These are phyloP conservation scores for Xylocampa areola DNA, from an alignment of 2,888 invertebrate genomes.

Conservation along the genomic window DNA sequence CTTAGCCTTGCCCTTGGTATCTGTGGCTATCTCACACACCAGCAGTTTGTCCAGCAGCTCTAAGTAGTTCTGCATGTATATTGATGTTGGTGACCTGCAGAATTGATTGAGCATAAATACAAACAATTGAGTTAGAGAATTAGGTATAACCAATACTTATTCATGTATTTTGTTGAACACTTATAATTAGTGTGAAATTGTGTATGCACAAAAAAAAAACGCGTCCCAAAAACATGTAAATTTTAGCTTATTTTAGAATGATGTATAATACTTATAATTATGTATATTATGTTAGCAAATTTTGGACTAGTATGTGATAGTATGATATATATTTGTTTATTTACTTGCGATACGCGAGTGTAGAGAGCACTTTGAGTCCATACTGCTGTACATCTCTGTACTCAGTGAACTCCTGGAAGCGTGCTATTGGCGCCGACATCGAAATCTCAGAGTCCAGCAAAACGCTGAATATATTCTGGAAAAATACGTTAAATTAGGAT, in stretches of 20 bases:
- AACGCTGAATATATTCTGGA: slow-evolving; percentile 91
- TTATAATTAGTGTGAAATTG: too few relatives aligned
- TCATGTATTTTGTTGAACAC: too few relatives aligned
- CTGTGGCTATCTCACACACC: slow-evolving; percentile 84
- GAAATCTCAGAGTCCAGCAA: slow-evolving; percentile 91
- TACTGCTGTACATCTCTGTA: slow-evolving; percentile 94
- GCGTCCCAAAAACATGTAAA: too few relatives aligned
- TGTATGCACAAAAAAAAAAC: too few relatives aligned
- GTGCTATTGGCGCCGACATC: slow-evolving; percentile 90
- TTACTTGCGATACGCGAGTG: slow-evolving; percentile 80
- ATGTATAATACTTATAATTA: too few relatives aligned
- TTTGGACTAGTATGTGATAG: too few relatives aligned
- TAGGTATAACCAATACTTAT: too few relatives aligned
- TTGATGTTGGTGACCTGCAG: slow-evolving; percentile 86
- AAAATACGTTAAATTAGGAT: slow-evolving; percentile 40
- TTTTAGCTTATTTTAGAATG: too few relatives aligned
- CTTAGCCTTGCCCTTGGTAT: slow-evolving; percentile 76
- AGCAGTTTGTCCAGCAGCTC: slow-evolving; percentile 90
- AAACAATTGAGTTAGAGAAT: too few relatives aligned
- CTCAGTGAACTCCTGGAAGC: slow-evolving; percentile 93
- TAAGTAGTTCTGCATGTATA: slow-evolving; percentile 91
- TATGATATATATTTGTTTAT: slow-evolving; percentile 32
- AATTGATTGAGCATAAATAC: not conserved
- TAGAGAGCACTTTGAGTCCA: slow-evolving; percentile 89
- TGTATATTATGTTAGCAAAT: too few relatives aligned